A percentile compares a stretch with the other conserved stretches of the same genome.
Evolutionary conservation across 2,113 vertebrate genomes (phyloP).

Genomic region (Abramis brama): DNA sequence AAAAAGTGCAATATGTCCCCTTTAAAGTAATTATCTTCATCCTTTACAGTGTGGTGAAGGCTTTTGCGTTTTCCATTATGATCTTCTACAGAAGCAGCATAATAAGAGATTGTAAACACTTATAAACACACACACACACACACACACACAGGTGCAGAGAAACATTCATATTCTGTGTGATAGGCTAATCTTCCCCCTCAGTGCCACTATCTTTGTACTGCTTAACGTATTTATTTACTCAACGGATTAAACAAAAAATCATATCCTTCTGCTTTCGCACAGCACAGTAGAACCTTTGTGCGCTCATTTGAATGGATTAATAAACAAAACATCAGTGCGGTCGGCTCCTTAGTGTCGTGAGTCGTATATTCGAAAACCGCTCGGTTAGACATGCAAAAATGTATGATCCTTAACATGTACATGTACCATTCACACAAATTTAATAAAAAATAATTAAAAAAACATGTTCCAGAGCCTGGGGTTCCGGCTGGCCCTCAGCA

Average conservation of each 20-base stretch:
- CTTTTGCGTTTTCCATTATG: background rate
- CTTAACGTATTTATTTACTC: constrained; percentile 34
- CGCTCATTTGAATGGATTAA: background rate
- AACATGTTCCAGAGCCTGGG: background rate
- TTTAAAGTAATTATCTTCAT: background rate
- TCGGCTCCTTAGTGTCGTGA: background rate
- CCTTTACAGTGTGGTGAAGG: background rate
- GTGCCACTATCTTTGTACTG: constrained; percentile 17
- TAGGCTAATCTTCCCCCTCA: constrained; percentile 6
- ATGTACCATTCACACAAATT: background rate
- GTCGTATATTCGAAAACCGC: background rate
- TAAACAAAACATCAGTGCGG: constrained; percentile 1
- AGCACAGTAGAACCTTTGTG: background rate
- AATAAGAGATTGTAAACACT: background rate
- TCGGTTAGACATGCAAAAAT: background rate
- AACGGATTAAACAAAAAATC: constrained; percentile 16
- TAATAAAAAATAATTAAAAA: background rate
- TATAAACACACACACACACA: background rate
- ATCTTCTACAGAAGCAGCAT: background rate
- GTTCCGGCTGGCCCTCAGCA: background rate
- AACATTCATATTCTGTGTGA: constrained; percentile 24
- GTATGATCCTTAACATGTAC: background rate
- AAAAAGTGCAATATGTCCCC: background rate
- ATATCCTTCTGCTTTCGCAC: background rate
- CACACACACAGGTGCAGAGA: constrained; percentile 16